Base-by-base conservation (phyloP, 2,797 vertebrate genomes). In the Phrynocephalus vlangalii region DNA sequence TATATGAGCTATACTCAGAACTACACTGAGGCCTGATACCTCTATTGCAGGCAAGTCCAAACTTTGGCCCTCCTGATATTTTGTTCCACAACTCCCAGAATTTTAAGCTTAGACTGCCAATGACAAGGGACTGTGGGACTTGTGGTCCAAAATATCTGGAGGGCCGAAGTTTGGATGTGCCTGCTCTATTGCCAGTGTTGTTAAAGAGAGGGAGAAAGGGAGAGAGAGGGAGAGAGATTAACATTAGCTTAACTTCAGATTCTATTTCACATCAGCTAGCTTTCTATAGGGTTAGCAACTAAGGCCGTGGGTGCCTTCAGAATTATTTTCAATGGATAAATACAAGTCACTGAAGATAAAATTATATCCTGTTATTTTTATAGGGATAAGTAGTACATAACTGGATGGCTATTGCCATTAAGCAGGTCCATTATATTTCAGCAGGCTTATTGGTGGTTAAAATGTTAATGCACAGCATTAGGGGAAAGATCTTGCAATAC, bases 331-430 rank as follows among this genome's bases (percentile, higher is more conserved):
- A 94, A 93, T 84, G 83, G 86, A 92, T 87, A 94, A 89, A 94
- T 92, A 86, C 91, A 83, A 90, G 88, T 79, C 28, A 44, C 6
- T 94, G 95, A 94, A 94, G 95, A 95, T 91, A 88, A 95, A 95
- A 96, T 96, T 87, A 93, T 87, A 82, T 93, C 89, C 93, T 79
- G 92, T 94, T 95, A 95, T 94, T 95, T 96, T 95, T 96, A 85
- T 82, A 89, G 63, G 87, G 89, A 90, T 95, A 96, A 96, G 70
- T 89, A 92, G 91, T 94, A 86, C 92, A 92, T 33, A 93, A 92
- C 94, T 93, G 92, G 91, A 94, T 96, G 91, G 48, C 72, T 87
- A 56, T 77, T 89, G 76, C 83, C 91, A 87, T 72, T 79, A 88
- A 78, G 90, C 89, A 94, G 90, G 86, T 75, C 75, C 84, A 81